Evolutionary conservation across 2,113 vertebrate genomes (phyloP).

Genomic region (Baryphthengus martii): DNA sequence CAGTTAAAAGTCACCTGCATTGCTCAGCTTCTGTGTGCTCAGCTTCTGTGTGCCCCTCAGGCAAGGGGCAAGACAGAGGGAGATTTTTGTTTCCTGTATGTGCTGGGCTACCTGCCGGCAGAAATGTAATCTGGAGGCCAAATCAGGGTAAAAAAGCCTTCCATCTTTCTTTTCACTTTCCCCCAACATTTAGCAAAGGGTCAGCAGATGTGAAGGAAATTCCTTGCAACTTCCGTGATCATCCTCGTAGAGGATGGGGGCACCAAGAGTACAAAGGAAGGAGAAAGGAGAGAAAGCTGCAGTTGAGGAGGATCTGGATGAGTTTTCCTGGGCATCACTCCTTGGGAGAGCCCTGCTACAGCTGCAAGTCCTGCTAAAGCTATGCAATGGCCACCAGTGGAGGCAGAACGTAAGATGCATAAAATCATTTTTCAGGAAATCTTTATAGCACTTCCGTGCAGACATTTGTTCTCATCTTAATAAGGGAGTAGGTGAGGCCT

Average conservation of each 20-base stretch:
- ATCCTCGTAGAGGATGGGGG: neutral
- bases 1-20: neutral
- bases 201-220: neutral
- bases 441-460: neutral
- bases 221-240: neutral
- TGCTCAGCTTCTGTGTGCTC: neutral
- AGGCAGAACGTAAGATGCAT: neutral
- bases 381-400: neutral
- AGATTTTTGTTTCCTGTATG: neutral
- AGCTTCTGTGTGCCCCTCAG: neutral
- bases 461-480: neutral
- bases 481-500: neutral
- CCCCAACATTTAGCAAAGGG: neutral
- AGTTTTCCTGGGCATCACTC: neutral
- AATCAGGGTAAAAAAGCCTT: neutral
- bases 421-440: neutral
- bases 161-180: neutral
- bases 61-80: neutral
- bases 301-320: neutral
- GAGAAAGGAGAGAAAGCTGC: neutral
- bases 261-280: neutral
- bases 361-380: neutral
- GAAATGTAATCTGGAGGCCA: neutral
- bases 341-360: neutral
- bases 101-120: neutral